Percentiles rank a stretch among this genome's conserved stretches.
These are phyloP conservation scores for Anthrax anthrax DNA, from an alignment of 2,888 invertebrate genomes.

Conservation along the genomic window DNA sequence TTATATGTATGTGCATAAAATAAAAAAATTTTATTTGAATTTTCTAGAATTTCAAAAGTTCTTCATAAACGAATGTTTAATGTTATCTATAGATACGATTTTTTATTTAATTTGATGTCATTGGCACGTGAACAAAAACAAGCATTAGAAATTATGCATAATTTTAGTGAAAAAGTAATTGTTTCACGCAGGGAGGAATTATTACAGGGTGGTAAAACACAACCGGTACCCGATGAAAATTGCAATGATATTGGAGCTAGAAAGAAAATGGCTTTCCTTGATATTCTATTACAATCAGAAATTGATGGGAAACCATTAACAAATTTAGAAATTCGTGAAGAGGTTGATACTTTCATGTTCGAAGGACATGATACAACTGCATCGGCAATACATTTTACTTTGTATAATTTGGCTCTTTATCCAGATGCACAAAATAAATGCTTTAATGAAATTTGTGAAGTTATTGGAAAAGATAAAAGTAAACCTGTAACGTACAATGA, in stretches of 20 bases:
- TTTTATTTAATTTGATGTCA: constrained; percentile 36
- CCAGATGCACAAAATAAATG: constrained; percentile 64
- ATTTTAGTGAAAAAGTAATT: constrained; percentile 42
- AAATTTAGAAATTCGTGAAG: constrained; percentile 70
- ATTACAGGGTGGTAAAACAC: background rate
- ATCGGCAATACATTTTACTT: constrained; percentile 74
- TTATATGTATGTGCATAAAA: too few species aligned
- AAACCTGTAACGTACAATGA: constrained; percentile 57
- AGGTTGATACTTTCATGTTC: constrained; percentile 80
- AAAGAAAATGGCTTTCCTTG: constrained; percentile 74
- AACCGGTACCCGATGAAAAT: background rate
- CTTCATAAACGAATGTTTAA: constrained; percentile 31
- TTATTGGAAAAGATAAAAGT: constrained; percentile 64
- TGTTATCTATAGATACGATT: constrained; percentile 26
- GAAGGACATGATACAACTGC: constrained; percentile 78
- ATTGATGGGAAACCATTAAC: constrained; percentile 57
- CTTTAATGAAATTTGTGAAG: constrained; percentile 55
- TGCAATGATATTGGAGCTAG: constrained; percentile 61
- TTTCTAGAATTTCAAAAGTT: constrained; percentile 25
- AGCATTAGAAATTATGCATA: constrained; percentile 36
- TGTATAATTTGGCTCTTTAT: constrained; percentile 67
- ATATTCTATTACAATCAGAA: constrained; percentile 73
- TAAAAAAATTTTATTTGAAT: too few species aligned
- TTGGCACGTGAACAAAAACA: constrained; percentile 42
- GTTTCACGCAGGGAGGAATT: constrained; percentile 32